These are phyloP conservation scores for Phrynocephalus guinanensis DNA, from an alignment of 2,797 vertebrate genomes.

Conservation along the genomic window DNA sequence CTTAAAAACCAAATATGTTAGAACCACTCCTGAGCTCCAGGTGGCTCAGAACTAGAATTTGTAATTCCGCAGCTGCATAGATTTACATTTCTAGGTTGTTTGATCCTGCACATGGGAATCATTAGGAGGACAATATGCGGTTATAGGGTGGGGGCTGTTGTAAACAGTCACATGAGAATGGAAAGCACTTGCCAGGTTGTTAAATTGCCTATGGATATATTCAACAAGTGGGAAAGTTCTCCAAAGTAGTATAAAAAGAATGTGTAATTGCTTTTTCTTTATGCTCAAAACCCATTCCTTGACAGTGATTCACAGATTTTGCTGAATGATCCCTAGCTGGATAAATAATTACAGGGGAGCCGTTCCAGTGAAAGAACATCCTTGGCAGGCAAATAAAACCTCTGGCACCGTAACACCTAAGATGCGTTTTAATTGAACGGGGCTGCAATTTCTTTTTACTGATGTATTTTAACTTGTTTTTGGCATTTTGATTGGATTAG, in stretches of 20 bases:
- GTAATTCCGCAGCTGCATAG: not conserved
- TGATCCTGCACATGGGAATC: not conserved
- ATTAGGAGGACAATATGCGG: not conserved
- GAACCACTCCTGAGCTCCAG: not conserved
- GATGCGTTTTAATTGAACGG: not conserved
- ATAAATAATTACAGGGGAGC: constrained; percentile 33
- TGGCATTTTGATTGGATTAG: not conserved
- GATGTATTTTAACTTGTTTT: not conserved
- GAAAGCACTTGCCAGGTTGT: not conserved
- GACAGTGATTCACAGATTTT: not conserved
- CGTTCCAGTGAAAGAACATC: constrained; percentile 11
- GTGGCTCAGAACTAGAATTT: not conserved
- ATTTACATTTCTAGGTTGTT: not conserved
- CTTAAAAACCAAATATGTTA: not conserved
- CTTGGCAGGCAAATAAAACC: not conserved
- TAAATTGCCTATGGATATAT: constrained; percentile 3
- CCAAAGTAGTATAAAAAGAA: not conserved
- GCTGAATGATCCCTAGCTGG: constrained; percentile 25
- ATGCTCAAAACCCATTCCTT: not conserved
- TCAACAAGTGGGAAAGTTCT: not conserved
- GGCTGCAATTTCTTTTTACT: not conserved
- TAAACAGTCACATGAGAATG: not conserved
- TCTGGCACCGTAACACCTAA: not conserved
- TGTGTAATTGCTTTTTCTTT: not conserved
- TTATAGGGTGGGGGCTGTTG: not conserved